These are phyloP conservation scores for Dromaius novaehollandiae DNA, from an alignment of 2,113 vertebrate genomes.

Conservation along the genomic window DNA sequence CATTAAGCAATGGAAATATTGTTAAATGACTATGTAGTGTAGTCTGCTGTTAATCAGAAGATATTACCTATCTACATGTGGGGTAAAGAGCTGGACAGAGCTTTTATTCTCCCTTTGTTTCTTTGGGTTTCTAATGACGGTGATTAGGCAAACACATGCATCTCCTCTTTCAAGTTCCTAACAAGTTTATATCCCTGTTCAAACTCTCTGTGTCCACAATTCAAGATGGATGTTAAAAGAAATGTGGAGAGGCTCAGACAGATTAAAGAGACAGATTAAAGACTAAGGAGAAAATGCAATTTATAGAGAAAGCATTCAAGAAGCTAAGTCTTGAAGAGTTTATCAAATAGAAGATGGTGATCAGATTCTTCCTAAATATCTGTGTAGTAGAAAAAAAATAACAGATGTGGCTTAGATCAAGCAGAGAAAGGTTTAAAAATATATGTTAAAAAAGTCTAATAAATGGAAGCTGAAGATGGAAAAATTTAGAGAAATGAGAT, in stretches of 20 bases:
- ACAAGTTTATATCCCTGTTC: background rate
- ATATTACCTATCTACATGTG: background rate
- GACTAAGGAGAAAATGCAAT: background rate
- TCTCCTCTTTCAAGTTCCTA: background rate
- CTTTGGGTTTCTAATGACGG: background rate
- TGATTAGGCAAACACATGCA: background rate
- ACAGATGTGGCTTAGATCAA: background rate
- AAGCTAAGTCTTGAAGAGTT: conserved; percentile 12
- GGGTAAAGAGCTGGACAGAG: background rate
- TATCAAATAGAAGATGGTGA: background rate
- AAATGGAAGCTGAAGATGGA: background rate
- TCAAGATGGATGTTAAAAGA: background rate
- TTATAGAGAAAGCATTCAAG: background rate
- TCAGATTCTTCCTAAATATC: conserved; percentile 1
- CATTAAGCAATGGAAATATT: background rate
- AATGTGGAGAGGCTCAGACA: background rate
- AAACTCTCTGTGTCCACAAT: background rate
- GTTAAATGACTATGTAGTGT: background rate
- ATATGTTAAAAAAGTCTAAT: background rate
- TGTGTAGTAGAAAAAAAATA: background rate
- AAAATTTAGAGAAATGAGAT: background rate
- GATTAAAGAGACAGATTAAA: background rate
- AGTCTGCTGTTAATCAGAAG: background rate
- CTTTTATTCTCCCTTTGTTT: background rate
- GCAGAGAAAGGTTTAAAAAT: background rate